Evolutionary conservation across 1,140 invertebrate species (phyloP).

Genomic region (Eciton burchellii): DNA sequence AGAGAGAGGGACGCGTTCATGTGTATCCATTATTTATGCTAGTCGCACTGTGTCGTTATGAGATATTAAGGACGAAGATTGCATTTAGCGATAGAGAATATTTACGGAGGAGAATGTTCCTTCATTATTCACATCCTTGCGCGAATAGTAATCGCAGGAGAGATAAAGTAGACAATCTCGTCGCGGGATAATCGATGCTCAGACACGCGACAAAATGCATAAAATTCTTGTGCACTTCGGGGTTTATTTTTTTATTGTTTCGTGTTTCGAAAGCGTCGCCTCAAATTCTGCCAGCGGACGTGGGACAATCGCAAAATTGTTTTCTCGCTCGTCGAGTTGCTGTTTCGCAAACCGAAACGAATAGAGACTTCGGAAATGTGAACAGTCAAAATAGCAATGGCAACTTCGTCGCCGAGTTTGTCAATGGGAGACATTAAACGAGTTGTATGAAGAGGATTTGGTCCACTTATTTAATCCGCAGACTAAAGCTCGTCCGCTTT

Average conservation of each 20-base stretch:
- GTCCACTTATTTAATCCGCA: no score
- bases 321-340: not conserved
- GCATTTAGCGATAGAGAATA: conserved; percentile 14
- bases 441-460: conserved; percentile 19
- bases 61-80: conserved; percentile 1
- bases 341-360: not conserved
- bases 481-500: not conserved
- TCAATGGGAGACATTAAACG: conserved; percentile 15
- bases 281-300: not conserved
- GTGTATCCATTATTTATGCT: not conserved
- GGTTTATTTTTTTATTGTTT: conserved; percentile 10
- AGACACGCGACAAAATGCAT: conserved; percentile 29
- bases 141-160: not conserved
- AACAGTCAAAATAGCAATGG: conserved; percentile 11
- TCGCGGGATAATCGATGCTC: conserved; percentile 30
- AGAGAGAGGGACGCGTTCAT: no score
- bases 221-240: conserved; percentile 11
- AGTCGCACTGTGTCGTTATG: not conserved
- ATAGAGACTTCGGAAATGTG: conserved; percentile 8
- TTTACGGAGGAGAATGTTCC: not conserved
- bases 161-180: conserved; percentile 29
- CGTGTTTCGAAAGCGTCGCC: conserved; percentile 18
- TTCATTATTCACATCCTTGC: not conserved
- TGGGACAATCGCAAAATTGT: conserved; percentile 8
- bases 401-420: no score